A percentile compares a stretch with the other conserved stretches of the same genome.
Evolutionary conservation across 2,888 invertebrate genomes (phyloP).

Genomic region (Aleiodes leptofemur): DNA sequence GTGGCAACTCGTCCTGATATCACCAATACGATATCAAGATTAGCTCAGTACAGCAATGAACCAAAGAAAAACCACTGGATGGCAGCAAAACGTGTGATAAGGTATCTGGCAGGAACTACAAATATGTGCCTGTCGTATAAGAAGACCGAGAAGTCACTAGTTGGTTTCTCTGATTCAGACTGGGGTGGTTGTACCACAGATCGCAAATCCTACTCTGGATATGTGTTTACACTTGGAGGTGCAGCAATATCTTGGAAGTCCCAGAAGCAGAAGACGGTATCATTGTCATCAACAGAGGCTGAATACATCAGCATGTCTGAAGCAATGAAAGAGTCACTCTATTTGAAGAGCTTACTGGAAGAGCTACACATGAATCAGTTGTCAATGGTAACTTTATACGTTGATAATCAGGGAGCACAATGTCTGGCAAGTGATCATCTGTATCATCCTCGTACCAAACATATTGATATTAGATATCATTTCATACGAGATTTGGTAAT

Average conservation of each 20-base stretch:
- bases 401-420: slow-evolving; percentile 39
- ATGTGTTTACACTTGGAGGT: slow-evolving; percentile 32
- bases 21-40: slow-evolving; percentile 16
- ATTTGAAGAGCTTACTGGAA: too few species aligned
- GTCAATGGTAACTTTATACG: not conserved
- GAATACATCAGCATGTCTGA: too few species aligned
- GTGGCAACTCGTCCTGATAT: slow-evolving; percentile 24
- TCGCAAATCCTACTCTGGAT: not conserved
- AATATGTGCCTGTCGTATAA: not conserved
- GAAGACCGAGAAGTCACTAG: not conserved
- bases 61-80: not conserved
- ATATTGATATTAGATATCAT: not conserved
- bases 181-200: not conserved
- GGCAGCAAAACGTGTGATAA: not conserved
- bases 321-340: too few species aligned
- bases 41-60: too few species aligned
- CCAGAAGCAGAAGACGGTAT: slow-evolving; percentile 45
- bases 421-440: not conserved
- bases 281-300: not conserved
- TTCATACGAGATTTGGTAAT: not conserved
- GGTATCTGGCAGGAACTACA: not conserved
- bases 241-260: slow-evolving; percentile 44
- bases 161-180: not conserved
- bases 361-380: too few species aligned
- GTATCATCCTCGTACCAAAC: not conserved